Percentiles rank a stretch among this genome's conserved stretches.
phyloP scores from a whole-genome alignment of 2,888 invertebrate genomes.

The Neoscelio sp. region DNA sequence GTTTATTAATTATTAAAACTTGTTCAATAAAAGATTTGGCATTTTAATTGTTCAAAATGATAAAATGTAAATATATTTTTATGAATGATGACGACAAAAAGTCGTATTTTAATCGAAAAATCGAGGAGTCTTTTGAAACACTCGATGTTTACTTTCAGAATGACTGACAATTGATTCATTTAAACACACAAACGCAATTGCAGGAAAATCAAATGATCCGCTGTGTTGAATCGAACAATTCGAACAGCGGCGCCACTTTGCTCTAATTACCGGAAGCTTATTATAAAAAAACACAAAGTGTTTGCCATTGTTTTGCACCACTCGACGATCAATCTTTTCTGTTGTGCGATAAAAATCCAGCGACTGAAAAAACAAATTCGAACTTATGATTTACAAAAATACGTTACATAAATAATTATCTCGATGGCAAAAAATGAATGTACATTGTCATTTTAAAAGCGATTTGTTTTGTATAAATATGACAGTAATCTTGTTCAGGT shows the following conservation, averaged over 20 bases:
- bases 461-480: not conserved
- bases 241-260: not conserved
- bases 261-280: constrained; percentile 14
- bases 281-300: constrained; percentile 3
- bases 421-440: not conserved
- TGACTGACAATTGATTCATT: too few relatives aligned
- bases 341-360: too few relatives aligned
- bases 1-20: too few relatives aligned
- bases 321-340: not conserved
- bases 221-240: not conserved
- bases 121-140: too few relatives aligned
- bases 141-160: too few relatives aligned
- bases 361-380: not conserved
- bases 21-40: too few relatives aligned
- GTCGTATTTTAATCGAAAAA: too few relatives aligned
- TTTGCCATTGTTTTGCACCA: constrained; percentile 3
- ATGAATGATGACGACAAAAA: too few relatives aligned
- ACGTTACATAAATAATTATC: not conserved
- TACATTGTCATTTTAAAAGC: too few relatives aligned
- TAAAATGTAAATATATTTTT: too few relatives aligned
- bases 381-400: not conserved
- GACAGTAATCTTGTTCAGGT: not conserved
- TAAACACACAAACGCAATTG: too few relatives aligned
- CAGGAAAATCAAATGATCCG: not conserved
- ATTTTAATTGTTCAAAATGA: too few relatives aligned